Percentiles rank a stretch among this genome's conserved stretches.
These are phyloP conservation scores for Orientallactaga sibirica DNA, from an alignment of 2,797 vertebrate genomes.

Conservation along the genomic window DNA sequence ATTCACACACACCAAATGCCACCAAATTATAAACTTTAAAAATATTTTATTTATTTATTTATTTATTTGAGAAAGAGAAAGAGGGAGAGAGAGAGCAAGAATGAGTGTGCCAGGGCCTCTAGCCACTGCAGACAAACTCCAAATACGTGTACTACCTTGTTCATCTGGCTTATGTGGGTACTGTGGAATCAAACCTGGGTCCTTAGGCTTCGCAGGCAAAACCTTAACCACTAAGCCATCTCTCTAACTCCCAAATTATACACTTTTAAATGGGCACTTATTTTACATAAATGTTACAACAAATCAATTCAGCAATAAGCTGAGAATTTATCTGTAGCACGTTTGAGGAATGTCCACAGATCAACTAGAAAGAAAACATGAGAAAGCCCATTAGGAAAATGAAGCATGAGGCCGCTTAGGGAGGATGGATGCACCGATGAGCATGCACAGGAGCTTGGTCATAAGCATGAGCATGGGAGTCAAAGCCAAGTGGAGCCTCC, in stretches of 20 bases:
- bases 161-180: too few species aligned
- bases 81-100: too few species aligned
- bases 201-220: too few species aligned
- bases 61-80: too few species aligned
- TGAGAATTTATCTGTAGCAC: not conserved
- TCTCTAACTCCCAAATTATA: not conserved
- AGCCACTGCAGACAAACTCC: too few species aligned
- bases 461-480: not conserved
- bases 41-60: not conserved
- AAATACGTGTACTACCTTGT: too few species aligned
- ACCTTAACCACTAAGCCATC: too few species aligned
- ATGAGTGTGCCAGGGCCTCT: too few species aligned
- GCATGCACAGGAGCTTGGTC: not conserved
- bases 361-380: not conserved
- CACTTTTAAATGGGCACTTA: not conserved
- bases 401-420: not conserved
- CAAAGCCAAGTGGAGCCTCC: not conserved
- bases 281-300: not conserved
- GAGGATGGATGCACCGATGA: rapidly evolving
- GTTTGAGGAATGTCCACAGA: not conserved
- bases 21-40: not conserved
- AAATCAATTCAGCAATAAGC: not conserved
- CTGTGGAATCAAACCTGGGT: too few species aligned
- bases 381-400: not conserved
- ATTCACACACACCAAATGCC: too few species aligned